phyloP scores from a whole-genome alignment of 2,113 vertebrate species.

The Spizaetus ornatus region DNA sequence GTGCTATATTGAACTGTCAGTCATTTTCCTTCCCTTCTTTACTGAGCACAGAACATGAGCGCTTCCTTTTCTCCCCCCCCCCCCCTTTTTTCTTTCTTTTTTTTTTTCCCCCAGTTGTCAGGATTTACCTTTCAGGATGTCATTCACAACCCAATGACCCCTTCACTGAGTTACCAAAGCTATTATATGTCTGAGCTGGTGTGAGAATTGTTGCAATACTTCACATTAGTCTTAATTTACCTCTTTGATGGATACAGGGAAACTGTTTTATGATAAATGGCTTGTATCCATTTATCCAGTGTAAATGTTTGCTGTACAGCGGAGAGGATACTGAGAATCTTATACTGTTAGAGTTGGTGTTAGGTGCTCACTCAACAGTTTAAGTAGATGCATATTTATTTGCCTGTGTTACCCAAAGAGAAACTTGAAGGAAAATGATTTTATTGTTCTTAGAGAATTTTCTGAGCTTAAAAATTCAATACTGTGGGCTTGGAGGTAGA shows the following conservation, averaged over 20 bases:
- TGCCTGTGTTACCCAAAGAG: background rate
- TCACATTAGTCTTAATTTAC: background rate
- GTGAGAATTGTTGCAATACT: background rate
- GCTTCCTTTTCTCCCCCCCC: background rate
- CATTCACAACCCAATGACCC: background rate
- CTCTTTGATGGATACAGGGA: background rate
- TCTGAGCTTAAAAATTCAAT: background rate
- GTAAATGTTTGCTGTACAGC: background rate
- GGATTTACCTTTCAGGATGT: background rate
- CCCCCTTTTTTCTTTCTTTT: too few relatives aligned
- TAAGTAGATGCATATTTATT: background rate
- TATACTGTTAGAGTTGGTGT: background rate
- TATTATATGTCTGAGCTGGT: background rate
- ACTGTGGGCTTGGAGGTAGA: background rate
- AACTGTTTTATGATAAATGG: background rate
- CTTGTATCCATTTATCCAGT: background rate
- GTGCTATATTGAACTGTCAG: background rate
- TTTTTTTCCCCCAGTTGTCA: background rate
- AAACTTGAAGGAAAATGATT: background rate
- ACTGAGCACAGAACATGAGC: accelerated
- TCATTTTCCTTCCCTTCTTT: background rate
- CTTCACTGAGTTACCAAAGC: background rate
- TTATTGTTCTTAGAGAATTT: background rate
- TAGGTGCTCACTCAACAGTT: background rate
- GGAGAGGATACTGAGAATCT: background rate